Conservation (phyloP, 2,113 vertebrate species). For the Peromyscus maniculatus region DNA sequence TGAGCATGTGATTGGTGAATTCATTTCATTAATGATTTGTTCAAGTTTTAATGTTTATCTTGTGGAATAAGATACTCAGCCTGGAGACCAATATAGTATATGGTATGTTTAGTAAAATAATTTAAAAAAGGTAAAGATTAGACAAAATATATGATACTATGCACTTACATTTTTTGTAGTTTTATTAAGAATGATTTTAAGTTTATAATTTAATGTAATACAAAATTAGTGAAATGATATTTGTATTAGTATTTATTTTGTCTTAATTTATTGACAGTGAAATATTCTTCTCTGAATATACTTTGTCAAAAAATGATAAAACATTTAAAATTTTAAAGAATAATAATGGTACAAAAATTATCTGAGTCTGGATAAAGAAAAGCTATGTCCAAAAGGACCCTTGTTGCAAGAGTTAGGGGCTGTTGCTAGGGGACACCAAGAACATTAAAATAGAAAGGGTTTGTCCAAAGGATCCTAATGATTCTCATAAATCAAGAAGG, state of each 20-base stretch:
- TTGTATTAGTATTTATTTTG: conserved; percentile 43
- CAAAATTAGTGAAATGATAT: conserved; percentile 5
- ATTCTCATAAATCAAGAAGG: neutral
- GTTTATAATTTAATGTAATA: neutral
- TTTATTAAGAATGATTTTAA: neutral
- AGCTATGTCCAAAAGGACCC: neutral
- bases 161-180: neutral
- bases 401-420: neutral
- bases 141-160: neutral
- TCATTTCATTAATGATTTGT: neutral
- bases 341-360: neutral
- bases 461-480: neutral
- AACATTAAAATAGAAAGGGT: neutral
- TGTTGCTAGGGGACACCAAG: neutral
- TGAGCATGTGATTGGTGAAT: neutral
- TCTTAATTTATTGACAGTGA: neutral
- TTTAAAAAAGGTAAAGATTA: neutral
- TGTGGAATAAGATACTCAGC: neutral
- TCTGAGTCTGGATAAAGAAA: neutral
- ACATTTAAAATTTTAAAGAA: neutral
- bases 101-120: neutral
- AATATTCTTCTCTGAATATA: neutral
- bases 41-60: neutral
- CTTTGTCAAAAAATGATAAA: neutral
- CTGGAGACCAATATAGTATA: neutral